Evolutionary conservation across 2,797 vertebrate genomes (phyloP).

Genomic region (Esox masquinongy): DNA sequence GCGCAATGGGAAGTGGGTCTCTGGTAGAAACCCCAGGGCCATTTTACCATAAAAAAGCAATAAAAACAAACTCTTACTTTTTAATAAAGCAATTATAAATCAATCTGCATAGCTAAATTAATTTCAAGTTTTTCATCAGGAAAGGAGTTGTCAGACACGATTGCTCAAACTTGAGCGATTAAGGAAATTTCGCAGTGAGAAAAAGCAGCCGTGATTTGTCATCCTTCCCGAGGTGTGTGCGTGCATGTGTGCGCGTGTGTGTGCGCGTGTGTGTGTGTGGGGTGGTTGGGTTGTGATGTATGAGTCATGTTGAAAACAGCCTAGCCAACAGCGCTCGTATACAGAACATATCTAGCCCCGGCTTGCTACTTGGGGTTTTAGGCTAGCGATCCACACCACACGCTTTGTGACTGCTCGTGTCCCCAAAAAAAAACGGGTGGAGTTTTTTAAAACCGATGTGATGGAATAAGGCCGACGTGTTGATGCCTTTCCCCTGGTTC

Average conservation of each 20-base stretch:
- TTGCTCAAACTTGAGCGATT: neutral
- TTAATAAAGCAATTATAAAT: slow-evolving; percentile 76
- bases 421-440: too few relatives aligned
- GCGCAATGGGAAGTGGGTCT: slow-evolving; percentile 34
- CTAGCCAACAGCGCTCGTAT: neutral
- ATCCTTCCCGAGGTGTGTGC: neutral
- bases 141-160: slow-evolving; percentile 37
- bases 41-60: slow-evolving; percentile 59
- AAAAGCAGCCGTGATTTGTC: neutral
- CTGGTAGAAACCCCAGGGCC: slow-evolving; percentile 53
- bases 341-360: neutral
- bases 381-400: too few relatives aligned
- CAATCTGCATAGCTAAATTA: slow-evolving; percentile 64
- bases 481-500: neutral
- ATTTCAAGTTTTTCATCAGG: slow-evolving; percentile 65
- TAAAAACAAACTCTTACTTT: slow-evolving; percentile 67
- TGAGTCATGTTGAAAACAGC: too few relatives aligned
- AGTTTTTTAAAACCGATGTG: too few relatives aligned
- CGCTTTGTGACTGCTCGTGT: too few relatives aligned
- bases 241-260: too few relatives aligned
- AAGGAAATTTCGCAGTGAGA: neutral
- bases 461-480: too few relatives aligned
- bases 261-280: too few relatives aligned
- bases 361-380: neutral
- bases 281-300: too few relatives aligned